Evolutionary conservation across 2,113 vertebrate genomes (phyloP), one percentile per base, ranked within the genome.

Genomic region (Colius striatus): DNA sequence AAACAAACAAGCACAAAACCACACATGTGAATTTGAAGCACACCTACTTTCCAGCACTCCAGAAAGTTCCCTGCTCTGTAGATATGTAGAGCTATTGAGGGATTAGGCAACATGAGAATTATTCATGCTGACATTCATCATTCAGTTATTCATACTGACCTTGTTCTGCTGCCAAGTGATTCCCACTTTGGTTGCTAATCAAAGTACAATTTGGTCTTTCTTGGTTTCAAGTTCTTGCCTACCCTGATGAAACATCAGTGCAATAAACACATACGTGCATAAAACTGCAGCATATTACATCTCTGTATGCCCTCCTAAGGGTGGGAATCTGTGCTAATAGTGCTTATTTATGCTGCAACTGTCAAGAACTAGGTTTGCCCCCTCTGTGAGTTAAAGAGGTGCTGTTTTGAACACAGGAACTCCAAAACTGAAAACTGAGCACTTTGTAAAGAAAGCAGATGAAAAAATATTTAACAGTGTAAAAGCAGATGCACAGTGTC

Each of bases 331-430:
- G 1, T 18, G 18, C 2, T 27, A 45, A 55, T 2, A 45, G 4
- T 11, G 11, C 66, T 36, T 27, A 36, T 53, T 58, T 61, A n/a
- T 53, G 5, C 29, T 2, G 0, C 0, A 61, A 15, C 11, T 36
- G 8, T 41, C 13, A 82, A 70, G 61, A 38, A 6, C 10, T n/a
- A 30, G 6, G 1, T 11, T 68, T 72, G 5, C 7, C 16, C 9
- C 2, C 3, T 43, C 30, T 43, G 13, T 16, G 21, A 68, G 5
- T 4, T 47, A 45, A 65, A 80, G 5, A 81, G 16, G 3, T 60
- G 11, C 4, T 61, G 17, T 32, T 62, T n/a, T 34, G 15, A 73
- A 16, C 23, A 43, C 0, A 1, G 30, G 23, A 70, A 19, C 23
- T 77, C 32, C 3, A 7, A 76, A 94, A 41, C 6, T 3, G 30